These are phyloP conservation scores for Cephus runcator DNA, from an alignment of 2,888 invertebrate species.

Conservation along the genomic window DNA sequence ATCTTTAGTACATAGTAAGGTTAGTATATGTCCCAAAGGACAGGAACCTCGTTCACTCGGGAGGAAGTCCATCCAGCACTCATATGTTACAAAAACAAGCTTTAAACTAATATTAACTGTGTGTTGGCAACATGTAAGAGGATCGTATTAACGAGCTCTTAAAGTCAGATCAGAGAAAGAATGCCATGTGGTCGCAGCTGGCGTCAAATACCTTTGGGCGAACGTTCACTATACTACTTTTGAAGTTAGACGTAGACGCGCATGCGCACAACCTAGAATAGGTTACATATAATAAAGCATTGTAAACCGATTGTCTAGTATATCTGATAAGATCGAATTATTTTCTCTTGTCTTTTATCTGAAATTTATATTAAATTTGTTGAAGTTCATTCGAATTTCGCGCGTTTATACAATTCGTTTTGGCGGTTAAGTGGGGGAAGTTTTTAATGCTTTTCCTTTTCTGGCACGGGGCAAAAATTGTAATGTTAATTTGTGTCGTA, in stretches of 20 bases:
- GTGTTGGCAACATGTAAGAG: constrained; percentile 61
- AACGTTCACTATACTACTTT: neutral
- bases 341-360: neutral
- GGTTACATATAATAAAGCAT: neutral
- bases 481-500: neutral
- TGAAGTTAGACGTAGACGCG: neutral
- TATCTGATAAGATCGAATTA: neutral
- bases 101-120: constrained; percentile 63
- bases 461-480: neutral
- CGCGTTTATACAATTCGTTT: neutral
- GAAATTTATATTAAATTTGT: neutral
- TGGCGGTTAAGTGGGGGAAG: neutral
- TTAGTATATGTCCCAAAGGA: constrained; percentile 7
- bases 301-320: neutral
- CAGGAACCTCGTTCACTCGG: constrained; percentile 10
- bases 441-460: neutral
- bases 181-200: constrained; percentile 62
- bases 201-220: constrained; percentile 42
- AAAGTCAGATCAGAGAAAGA: constrained; percentile 59
- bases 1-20: constrained; percentile 16
- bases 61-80: constrained; percentile 36
- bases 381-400: neutral
- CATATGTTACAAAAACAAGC: constrained; percentile 61
- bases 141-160: constrained; percentile 63
- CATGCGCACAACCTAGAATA: neutral